Conservation (phyloP, 2,113 vertebrate genomes). For the Apus apus region DNA sequence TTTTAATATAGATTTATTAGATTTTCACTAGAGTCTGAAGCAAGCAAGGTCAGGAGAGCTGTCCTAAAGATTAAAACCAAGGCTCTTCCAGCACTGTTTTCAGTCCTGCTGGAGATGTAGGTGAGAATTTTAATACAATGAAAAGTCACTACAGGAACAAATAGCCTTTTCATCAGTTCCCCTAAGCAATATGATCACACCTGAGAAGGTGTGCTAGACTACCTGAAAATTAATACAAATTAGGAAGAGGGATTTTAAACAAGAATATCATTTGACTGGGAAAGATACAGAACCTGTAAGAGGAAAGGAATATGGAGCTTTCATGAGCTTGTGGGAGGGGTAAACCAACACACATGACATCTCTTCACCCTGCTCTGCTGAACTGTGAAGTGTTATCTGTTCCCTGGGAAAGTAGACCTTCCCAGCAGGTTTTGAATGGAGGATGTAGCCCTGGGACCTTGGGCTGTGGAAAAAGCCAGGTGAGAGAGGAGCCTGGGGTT, state of each 20-base stretch:
- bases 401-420: background rate
- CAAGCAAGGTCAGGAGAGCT: background rate
- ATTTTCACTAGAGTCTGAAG: background rate
- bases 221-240: too few relatives aligned
- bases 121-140: background rate
- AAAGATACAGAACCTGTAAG: too few relatives aligned
- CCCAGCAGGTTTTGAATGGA: background rate
- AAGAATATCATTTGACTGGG: too few relatives aligned
- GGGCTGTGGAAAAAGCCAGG: background rate
- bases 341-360: background rate
- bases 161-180: too few relatives aligned
- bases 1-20: background rate
- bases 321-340: background rate
- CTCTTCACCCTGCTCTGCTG: background rate
- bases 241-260: too few relatives aligned
- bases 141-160: too few relatives aligned
- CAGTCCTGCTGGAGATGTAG: background rate
- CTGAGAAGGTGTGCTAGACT: too few relatives aligned
- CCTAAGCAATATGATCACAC: too few relatives aligned
- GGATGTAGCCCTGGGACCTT: background rate
- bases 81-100: background rate
- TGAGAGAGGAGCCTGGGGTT: background rate
- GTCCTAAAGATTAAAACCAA: background rate
- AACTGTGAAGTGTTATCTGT: background rate
- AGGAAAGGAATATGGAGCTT: background rate